Conservation (phyloP, 2,797 vertebrate genomes). For the Vireo griseus region DNA sequence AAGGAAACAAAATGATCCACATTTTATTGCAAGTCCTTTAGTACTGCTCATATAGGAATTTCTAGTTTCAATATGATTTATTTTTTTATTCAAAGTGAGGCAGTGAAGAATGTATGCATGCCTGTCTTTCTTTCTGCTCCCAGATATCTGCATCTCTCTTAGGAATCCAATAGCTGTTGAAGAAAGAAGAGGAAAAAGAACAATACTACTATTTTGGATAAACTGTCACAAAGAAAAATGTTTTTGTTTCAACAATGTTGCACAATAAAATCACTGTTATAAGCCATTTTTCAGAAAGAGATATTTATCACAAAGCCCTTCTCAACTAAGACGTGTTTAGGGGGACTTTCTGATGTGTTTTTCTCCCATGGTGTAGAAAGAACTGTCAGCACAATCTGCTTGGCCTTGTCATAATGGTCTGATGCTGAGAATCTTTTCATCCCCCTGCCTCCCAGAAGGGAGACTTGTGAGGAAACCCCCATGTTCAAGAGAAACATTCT, state of each 20-base stretch:
- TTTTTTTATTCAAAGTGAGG: neutral
- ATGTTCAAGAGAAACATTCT: neutral
- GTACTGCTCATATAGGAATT: neutral
- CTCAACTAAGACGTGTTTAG: neutral
- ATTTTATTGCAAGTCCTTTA: neutral
- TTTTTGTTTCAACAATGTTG: neutral
- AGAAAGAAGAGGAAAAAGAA: neutral
- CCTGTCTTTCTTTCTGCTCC: neutral
- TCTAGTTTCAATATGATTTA: neutral
- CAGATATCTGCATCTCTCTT: neutral
- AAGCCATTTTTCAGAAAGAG: neutral
- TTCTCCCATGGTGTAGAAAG: neutral
- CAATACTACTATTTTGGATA: neutral
- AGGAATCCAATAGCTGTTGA: neutral
- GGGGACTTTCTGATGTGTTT: neutral
- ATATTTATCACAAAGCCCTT: neutral
- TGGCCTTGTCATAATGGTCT: neutral
- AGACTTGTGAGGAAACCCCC: neutral
- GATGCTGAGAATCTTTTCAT: neutral
- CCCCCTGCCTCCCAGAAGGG: neutral
- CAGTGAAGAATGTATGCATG: neutral
- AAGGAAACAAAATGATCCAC: conserved; percentile 8
- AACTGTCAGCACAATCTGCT: neutral
- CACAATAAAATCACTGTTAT: neutral
- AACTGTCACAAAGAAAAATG: neutral